Conservation (phyloP, 2,113 vertebrate genomes). For the Fregetta grallaria region DNA sequence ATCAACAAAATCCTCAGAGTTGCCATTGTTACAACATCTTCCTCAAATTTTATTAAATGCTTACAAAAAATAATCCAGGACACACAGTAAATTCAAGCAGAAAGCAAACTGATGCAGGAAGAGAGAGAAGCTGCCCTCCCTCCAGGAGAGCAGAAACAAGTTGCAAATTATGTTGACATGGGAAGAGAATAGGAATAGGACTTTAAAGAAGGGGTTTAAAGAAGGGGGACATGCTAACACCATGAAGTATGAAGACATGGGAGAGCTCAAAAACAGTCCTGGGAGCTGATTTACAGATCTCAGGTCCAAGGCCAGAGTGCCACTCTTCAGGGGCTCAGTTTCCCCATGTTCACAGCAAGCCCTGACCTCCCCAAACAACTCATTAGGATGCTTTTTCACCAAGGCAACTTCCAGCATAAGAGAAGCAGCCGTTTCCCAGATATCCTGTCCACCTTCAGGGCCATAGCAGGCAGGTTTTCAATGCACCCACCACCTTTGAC, state of each 20-base stretch:
- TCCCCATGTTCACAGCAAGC: neutral
- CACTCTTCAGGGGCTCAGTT: neutral
- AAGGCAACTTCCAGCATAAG: neutral
- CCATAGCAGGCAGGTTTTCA: neutral
- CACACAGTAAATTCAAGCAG: conserved; percentile 22
- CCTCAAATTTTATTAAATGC: conserved; percentile 68
- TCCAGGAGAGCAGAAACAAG: neutral
- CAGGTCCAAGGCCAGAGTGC: neutral
- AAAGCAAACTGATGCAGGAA: conserved; percentile 11
- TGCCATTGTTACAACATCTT: neutral
- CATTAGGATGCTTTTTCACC: neutral
- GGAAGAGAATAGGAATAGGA: neutral
- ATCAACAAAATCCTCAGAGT: conserved; percentile 5
- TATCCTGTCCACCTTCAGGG: neutral
- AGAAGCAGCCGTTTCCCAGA: neutral
- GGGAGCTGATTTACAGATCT: neutral
- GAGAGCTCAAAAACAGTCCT: neutral
- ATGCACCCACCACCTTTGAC: neutral
- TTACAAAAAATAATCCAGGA: conserved; percentile 33
- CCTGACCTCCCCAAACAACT: neutral
- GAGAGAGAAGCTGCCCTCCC: neutral
- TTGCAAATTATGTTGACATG: neutral
- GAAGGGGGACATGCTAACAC: neutral
- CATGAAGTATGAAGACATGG: neutral
- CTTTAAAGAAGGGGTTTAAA: neutral